Evolutionary conservation across 2,888 invertebrate species (phyloP).

Genomic region (Heteromyza rotundicornis): DNA sequence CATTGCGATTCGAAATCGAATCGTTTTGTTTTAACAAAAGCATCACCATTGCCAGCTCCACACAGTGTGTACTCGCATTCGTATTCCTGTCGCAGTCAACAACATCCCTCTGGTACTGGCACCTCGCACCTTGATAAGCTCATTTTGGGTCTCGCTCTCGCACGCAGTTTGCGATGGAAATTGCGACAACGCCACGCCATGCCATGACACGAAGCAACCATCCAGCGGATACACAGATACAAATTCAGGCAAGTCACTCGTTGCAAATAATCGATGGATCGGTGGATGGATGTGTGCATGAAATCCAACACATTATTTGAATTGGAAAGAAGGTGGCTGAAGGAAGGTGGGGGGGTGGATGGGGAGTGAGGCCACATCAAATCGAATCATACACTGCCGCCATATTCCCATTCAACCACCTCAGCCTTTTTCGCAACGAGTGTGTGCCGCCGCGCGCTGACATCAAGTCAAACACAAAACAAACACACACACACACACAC

Average conservation of each 20-base stretch:
- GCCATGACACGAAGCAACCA: conserved; percentile 7
- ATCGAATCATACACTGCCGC: neutral
- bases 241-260: conserved; percentile 22
- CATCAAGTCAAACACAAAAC: too few species aligned
- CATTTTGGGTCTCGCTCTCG: conserved; percentile 17
- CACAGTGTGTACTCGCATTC: neutral
- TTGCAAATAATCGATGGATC: conserved; percentile 25
- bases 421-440: neutral
- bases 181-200: neutral
- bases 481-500: too few species aligned
- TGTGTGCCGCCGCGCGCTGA: too few species aligned
- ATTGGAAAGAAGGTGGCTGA: neutral
- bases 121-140: conserved; percentile 21
- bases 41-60: neutral
- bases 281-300: conserved; percentile 13
- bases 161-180: neutral
- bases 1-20: conserved; percentile 7
- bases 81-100: neutral
- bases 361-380: too few species aligned
- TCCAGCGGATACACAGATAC: conserved; percentile 2
- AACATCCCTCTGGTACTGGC: neutral
- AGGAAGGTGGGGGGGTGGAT: too few species aligned
- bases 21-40: neutral
- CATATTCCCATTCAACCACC: neutral
- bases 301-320: conserved; percentile 11